Conservation (phyloP, 37 sponge, comb jelly and placozoan species). For the Axinella damicornis region DNA sequence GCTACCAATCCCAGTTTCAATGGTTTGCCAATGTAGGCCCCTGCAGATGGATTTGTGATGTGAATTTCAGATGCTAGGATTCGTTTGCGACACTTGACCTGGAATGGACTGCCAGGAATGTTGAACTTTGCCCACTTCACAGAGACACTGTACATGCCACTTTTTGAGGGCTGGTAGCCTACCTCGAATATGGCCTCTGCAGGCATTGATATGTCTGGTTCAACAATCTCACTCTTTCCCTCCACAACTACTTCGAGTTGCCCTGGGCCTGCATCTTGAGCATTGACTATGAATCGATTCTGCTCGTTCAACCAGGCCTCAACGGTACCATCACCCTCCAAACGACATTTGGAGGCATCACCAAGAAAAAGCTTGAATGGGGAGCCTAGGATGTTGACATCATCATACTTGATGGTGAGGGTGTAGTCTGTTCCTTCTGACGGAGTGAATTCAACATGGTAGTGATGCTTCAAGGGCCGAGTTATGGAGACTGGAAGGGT, state of each 20-base stretch:
- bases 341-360: constrained; percentile 10
- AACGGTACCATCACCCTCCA: constrained; percentile 49
- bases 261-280: constrained; percentile 57
- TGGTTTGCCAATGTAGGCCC: constrained; percentile 27
- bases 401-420: constrained; percentile 55
- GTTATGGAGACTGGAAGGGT: constrained; percentile 28
- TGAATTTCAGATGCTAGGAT: no score
- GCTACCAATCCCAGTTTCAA: constrained; percentile 38
- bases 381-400: constrained; percentile 60
- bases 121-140: constrained; percentile 68
- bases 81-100: constrained; percentile 23
- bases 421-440: constrained; percentile 53
- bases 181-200: constrained; percentile 54
- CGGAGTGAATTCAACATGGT: constrained; percentile 51
- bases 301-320: constrained; percentile 7
- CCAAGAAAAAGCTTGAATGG: constrained; percentile 67
- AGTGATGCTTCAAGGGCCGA: constrained; percentile 32
- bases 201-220: constrained; percentile 26
- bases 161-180: constrained; percentile 58
- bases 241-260: constrained; percentile 57
- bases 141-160: constrained; percentile 62
- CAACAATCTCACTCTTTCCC: constrained; percentile 37
- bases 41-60: background rate
- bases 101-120: constrained; percentile 82
- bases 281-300: constrained; percentile 52